A percentile compares a stretch with the other conserved stretches of the same genome.
phyloP scores from a whole-genome alignment of 2,888 invertebrate genomes.

The Chouioia cunea region DNA sequence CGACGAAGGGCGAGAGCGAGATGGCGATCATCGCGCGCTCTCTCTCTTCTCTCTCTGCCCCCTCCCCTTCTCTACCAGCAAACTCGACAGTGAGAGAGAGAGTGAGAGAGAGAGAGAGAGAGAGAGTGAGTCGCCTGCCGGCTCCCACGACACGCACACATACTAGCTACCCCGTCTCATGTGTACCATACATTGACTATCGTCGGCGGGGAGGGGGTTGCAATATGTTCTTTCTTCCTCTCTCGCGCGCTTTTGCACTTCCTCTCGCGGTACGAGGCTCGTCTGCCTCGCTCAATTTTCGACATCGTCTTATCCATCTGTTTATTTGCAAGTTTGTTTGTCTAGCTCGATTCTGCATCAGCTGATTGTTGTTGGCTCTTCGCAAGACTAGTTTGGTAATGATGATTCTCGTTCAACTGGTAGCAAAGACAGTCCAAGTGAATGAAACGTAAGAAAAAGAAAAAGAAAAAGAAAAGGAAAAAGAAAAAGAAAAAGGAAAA shows the following conservation, averaged over 20 bases:
- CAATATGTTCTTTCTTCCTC: conserved; percentile 4
- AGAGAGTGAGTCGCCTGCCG: neutral
- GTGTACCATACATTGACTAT: neutral
- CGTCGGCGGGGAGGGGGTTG: conserved; percentile 25
- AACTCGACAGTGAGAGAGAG: no score
- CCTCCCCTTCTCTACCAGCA: no score
- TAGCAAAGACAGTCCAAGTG: no score
- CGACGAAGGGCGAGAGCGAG: neutral
- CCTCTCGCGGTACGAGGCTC: neutral
- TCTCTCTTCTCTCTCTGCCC: neutral
- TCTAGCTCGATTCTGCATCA: no score
- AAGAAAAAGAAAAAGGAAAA: no score
- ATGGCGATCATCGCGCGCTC: neutral
- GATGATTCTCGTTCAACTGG: no score
- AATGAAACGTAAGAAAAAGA: no score
- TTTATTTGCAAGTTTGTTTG: neutral
- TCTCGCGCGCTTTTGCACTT: conserved; percentile 23
- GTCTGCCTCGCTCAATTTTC: neutral
- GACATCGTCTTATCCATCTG: neutral
- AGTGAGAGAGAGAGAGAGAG: no score
- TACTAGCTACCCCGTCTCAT: neutral
- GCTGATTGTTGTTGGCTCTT: no score
- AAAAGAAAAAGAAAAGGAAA: conserved; percentile 13
- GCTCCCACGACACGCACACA: conserved; percentile 37
- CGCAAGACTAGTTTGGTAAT: no score